Evolutionary conservation across 2,888 invertebrate genomes (phyloP), one percentile per base, ranked within the genome.

Genomic region (Caenorhabditis wallacei): DNA sequence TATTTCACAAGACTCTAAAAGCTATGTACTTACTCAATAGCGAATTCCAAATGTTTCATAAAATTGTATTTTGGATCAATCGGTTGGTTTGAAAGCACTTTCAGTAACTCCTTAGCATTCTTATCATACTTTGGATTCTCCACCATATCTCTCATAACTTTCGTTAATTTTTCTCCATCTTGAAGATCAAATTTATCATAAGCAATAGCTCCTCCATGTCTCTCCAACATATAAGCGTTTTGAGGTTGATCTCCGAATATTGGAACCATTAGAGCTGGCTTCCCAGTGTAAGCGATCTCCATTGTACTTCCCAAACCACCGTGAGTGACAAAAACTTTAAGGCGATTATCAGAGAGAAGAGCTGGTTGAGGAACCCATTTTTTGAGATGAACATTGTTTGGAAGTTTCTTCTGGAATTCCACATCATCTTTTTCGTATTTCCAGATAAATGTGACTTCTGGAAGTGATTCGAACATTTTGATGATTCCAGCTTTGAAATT

Each of bases 141-240:
- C 5, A 80, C 48, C 35, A 80, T 16, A 18, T 80, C 68, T 20
- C 26, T 22, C 20, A 80, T 37, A 3, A 30, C 53, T 13, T 2
- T 46, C 7, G 61, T 48, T 24, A 80, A 22, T 46, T 61, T 80
- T 8, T 74, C 46, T 43, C 61, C 59, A 18, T 80, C 24, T 8
- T 30, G n/a, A 18, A 80, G 13, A 7, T 80, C 61, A 13, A 53
- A 74, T 30, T 72, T 80, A 24, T 74, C 30, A 46, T 68, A 80
- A 7, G 72, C 53, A 2, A 68, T 30, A 4, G 84, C 85, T n/a
- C 74, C 68, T 26, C 81, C 80, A 30, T 81, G 76, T 20, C 86
- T 43, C 10, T 64, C 78, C 8, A 78, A 18, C 78, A 78, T 78
- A 3, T 63, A 18, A 16, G 78, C 78, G 40, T 78, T 78, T 0